Evolutionary conservation across 2,888 invertebrate species (phyloP), one percentile per base, ranked within the genome.

Genomic region (Mantis religiosa): DNA sequence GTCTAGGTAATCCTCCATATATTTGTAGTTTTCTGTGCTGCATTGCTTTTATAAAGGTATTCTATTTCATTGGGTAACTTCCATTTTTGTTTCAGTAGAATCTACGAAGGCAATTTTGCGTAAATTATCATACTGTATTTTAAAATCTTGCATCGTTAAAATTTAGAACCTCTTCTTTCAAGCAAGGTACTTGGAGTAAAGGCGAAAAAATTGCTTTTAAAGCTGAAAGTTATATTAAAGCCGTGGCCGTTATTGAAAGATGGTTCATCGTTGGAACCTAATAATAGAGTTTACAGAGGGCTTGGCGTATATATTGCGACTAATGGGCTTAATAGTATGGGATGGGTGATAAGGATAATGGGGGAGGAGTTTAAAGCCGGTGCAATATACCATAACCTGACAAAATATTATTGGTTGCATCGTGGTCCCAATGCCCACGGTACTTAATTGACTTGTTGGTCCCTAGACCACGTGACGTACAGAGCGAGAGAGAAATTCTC

Each of bases 401-500:
- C 87, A 87, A 87, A 87, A 87, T 87, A 82, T 82, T 87, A 87
- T 82, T 82, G 87, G 87, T 87, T 82, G 41, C 54, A 87, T 82
- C 82, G 82, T 30, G 34, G 87, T 28, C 82, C 87, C n/a, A 82
- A 82, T 41, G 82, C 81, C 14, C 71, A 15, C 54, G 54, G 71
- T 28, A 87, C 27, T 87, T 87, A 87, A 87, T 87, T 87, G 87
- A 87, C 87, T 87, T 87, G 87, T 87, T 82, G 87, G 87, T 87
- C 82, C 41, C 87, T 7, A 27, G 87, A 87, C 47, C 81, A 82
- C 87, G 86, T 86, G 86, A 86, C 86, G 54, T 25, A 71, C 25
- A 71, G 54, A 71, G 25, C 54, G 54, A 71, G 54, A 71, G 54
- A 15, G 54, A 71, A 71, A 71, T 71, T 71, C 54, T 71, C 54